phyloP scores from a whole-genome alignment of 2,797 vertebrate species.

The Gadopsis bispinosus region DNA sequence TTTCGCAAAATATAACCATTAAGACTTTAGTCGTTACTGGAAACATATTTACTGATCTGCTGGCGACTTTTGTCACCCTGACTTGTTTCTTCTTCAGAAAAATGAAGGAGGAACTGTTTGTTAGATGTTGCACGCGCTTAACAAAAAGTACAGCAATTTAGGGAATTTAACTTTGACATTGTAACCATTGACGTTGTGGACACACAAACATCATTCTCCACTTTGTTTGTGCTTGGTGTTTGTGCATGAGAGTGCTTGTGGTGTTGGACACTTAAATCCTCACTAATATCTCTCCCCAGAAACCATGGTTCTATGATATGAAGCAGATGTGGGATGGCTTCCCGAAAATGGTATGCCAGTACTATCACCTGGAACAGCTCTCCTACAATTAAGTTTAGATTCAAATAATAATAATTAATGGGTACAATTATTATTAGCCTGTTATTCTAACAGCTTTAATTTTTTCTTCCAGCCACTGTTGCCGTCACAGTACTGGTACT shows the following conservation, averaged over 20 bases:
- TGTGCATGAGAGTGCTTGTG: conserved; percentile 8
- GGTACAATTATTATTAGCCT: not conserved
- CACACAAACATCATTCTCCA: not conserved
- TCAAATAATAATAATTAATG: not conserved
- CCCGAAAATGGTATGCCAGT: conserved; percentile 89
- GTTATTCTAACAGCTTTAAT: not conserved
- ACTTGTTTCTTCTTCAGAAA: not conserved
- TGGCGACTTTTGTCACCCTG: not conserved
- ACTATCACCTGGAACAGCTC: not conserved
- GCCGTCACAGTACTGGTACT: conserved; percentile 93
- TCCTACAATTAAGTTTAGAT: not conserved
- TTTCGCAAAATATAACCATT: not conserved
- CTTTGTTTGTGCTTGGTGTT: conserved; percentile 13
- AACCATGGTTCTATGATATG: conserved; percentile 94
- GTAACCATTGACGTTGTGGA: not conserved
- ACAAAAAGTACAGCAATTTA: not conserved
- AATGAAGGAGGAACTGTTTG: not conserved
- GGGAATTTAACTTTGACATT: not conserved
- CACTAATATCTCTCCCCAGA: conserved; percentile 79
- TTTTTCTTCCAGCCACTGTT: conserved; percentile 84
- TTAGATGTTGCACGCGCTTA: not conserved
- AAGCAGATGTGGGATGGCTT: conserved; percentile 91
- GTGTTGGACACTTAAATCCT: not conserved
- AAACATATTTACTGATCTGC: not conserved
- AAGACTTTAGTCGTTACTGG: not conserved